phyloP scores from a whole-genome alignment of 2,888 invertebrate species.

The Alcis repandata region DNA sequence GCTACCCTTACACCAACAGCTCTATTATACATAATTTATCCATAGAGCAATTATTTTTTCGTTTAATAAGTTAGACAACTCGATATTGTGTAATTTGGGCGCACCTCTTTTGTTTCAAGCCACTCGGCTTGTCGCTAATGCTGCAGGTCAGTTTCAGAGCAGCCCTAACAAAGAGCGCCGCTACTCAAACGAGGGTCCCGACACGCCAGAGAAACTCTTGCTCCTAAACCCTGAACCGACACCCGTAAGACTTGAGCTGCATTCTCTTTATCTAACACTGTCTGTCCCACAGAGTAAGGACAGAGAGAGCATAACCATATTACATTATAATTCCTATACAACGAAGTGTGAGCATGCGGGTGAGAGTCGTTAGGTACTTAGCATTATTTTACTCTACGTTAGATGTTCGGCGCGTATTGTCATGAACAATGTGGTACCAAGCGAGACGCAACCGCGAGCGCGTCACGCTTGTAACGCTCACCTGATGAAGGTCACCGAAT shows the following conservation, averaged over 20 bases:
- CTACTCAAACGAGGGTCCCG: constrained; percentile 79
- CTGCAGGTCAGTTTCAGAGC: constrained; percentile 81
- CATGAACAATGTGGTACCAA: no score
- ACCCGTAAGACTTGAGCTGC: constrained; percentile 73
- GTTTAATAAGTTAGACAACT: background rate
- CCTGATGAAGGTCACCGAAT: no score
- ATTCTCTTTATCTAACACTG: constrained; percentile 36
- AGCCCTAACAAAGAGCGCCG: constrained; percentile 81
- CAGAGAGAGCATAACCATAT: no score
- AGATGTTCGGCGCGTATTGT: no score
- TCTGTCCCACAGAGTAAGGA: constrained; percentile 1
- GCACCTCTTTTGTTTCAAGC: constrained; percentile 41
- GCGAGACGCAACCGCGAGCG: no score
- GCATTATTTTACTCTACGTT: no score
- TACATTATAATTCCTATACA: no score
- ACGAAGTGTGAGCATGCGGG: no score
- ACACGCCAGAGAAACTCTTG: constrained; percentile 84
- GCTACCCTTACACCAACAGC: no score
- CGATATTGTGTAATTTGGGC: constrained; percentile 20
- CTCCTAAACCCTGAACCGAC: constrained; percentile 84
- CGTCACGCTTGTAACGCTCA: no score
- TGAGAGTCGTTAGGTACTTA: no score
- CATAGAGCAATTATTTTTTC: background rate
- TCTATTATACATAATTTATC: no score
- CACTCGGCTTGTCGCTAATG: constrained; percentile 67